Percentiles rank a stretch among this genome's conserved stretches.
Conservation (phyloP, 2,888 invertebrate genomes). For the Oligia latruncula region DNA sequence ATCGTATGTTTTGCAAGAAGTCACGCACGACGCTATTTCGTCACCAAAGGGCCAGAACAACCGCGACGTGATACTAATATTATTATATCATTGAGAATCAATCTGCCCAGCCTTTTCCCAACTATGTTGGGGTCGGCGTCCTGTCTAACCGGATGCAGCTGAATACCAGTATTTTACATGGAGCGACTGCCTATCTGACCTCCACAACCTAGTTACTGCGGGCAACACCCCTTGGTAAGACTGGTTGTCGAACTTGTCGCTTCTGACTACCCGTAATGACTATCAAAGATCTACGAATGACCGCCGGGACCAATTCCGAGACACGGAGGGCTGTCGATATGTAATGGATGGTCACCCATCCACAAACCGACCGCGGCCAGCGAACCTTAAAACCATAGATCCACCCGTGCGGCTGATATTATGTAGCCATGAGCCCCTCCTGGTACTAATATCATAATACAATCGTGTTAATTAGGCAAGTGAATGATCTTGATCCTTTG, state of each 20-base stretch:
- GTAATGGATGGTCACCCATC: neutral
- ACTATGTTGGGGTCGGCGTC: neutral
- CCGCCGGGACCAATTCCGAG: neutral
- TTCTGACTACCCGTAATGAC: neutral
- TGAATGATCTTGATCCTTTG: constrained; percentile 56
- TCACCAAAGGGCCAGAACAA: constrained; percentile 4
- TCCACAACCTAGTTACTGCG: neutral
- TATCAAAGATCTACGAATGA: neutral
- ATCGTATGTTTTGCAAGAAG: constrained; percentile 22
- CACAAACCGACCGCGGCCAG: neutral
- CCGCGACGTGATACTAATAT: neutral
- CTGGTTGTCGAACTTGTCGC: too few species aligned
- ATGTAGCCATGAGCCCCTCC: too few species aligned
- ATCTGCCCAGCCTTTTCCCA: neutral
- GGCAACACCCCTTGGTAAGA: neutral
- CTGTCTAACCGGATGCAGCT: neutral
- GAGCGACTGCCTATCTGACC: neutral
- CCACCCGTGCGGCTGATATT: neutral
- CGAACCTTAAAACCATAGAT: neutral
- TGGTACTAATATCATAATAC: constrained; percentile 11
- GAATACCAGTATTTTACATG: neutral
- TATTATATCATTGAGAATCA: neutral
- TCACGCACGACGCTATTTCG: constrained; percentile 21
- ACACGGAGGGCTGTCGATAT: neutral
- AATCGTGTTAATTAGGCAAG: constrained; percentile 30